Evolutionary conservation across 1,140 invertebrate genomes (phyloP).

Genomic region (Drosophila rufa): DNA sequence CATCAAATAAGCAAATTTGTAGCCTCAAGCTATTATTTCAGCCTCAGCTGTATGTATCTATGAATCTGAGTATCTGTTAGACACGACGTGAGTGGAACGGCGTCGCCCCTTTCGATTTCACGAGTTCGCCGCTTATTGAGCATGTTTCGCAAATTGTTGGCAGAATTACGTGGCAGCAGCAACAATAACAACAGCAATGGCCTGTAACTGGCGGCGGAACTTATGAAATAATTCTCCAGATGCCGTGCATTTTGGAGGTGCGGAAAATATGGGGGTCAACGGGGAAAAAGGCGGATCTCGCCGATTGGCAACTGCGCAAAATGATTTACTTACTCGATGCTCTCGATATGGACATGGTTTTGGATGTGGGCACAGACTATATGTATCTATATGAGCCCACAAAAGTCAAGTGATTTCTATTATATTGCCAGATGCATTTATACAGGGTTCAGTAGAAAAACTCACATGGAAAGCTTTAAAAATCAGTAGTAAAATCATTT

Average conservation of each 20-base stretch:
- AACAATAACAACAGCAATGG: constrained; percentile 22
- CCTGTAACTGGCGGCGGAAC: constrained; percentile 62
- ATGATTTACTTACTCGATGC: constrained; percentile 38
- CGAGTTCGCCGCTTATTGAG: constrained; percentile 36
- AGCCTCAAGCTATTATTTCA: constrained; percentile 8
- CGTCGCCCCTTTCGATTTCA: constrained; percentile 45
- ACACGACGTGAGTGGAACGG: constrained; percentile 42
- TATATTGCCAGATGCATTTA: constrained; percentile 15
- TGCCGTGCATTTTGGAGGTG: constrained; percentile 26
- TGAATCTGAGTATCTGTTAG: constrained; percentile 36
- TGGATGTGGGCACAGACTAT: constrained; percentile 25
- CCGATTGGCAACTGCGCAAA: constrained; percentile 45
- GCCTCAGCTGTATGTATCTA: constrained; percentile 7
- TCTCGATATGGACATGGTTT: constrained; percentile 37
- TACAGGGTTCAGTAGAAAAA: background rate
- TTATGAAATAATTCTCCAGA: constrained; percentile 66
- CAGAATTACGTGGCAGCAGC: constrained; percentile 67
- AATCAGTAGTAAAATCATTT: background rate
- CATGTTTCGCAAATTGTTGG: constrained; percentile 72
- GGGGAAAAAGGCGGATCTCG: background rate
- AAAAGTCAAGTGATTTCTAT: constrained; percentile 15
- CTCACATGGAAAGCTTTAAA: constrained; percentile 1
- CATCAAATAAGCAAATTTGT: too few relatives aligned
- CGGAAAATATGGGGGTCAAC: background rate
- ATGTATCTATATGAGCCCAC: constrained; percentile 12